Base-by-base conservation (phyloP, 2,113 vertebrate genomes). In the Tretioscincus oriximinensis region DNA sequence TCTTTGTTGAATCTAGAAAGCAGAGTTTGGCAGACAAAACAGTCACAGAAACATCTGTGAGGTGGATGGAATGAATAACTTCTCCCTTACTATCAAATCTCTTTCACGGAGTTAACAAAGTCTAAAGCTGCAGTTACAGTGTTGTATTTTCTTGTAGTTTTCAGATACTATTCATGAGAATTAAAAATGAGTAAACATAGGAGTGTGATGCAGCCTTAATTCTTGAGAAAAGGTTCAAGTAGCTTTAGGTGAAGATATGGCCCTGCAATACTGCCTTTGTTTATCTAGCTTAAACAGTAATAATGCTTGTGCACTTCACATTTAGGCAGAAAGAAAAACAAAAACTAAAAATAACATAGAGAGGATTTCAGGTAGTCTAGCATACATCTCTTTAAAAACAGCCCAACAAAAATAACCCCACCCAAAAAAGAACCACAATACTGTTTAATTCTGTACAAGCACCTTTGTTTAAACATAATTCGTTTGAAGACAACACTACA, bases 401-500 rank as follows among this genome's bases (percentile, higher is more conserved):
- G 11, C 54, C 35, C 35, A 41, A 18, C 14, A 2, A 58, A 58
- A 58, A 58, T 18, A 58, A 18, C 14, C 14, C 54, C 9, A 3
- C 14, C 10, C 14, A 58, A 58, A 58, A 5, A 58, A 14, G 4
- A 14, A 58, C 14, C 54, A 58, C 12, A 58, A 58, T 14, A 5
- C 10, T 51, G 26, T 71, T 63, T 63, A 12, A 31, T 35, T 22
- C 26, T 9, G 29, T 10, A n/a, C 47, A 63, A 47, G 35, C 54
- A 47, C 16, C 58, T 80, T 63, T 47, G 31, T 10, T 28, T n/a
- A 70, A 60, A 70, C 24, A 51, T 77, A 41, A 41, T 78, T 28
- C n/a, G 22, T 12, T 60, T 70, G 60, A 26, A 47, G 35, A 61
- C 61, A 81, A 90, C 88, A 85, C 45, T 70, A 77, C 76, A 88